A percentile compares a stretch with the other conserved stretches of the same genome.
Conservation (phyloP, 2,113 vertebrate genomes). For the Nettapus auritus region DNA sequence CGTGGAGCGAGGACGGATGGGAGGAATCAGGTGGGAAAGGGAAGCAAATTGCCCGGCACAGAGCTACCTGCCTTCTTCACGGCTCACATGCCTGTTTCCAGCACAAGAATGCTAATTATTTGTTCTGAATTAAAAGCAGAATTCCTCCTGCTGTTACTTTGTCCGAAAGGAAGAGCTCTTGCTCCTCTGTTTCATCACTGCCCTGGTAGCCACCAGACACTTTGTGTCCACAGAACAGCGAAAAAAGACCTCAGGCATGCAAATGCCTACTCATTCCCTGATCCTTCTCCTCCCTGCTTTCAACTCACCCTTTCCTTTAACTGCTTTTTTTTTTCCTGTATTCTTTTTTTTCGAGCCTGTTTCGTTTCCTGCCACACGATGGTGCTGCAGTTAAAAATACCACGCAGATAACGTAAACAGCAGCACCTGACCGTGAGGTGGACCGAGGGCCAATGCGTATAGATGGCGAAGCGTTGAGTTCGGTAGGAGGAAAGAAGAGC, state of each 20-base stretch:
- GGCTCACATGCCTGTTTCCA: not conserved
- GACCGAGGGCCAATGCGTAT: not conserved
- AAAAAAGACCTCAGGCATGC: not conserved
- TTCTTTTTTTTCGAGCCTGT: not conserved
- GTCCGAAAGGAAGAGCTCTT: not conserved
- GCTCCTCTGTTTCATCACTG: not conserved
- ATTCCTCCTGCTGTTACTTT: not conserved
- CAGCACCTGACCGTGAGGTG: slow-evolving; percentile 12
- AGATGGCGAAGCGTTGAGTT: not conserved
- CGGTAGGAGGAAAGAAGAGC: not conserved
- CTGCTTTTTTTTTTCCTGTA: not conserved
- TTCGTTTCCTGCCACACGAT: slow-evolving; percentile 34
- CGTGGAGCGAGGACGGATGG: not conserved
- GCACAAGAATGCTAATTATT: not conserved
- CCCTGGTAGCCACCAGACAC: not conserved
- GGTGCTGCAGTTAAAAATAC: slow-evolving; percentile 58
- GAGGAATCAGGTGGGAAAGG: not conserved
- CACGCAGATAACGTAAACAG: not conserved
- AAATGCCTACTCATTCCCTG: not conserved
- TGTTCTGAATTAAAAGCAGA: not conserved
- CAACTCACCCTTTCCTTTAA: not conserved
- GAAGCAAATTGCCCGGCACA: not conserved
- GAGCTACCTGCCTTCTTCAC: not conserved
- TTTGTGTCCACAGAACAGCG: not conserved
- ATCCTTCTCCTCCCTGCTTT: not conserved